phyloP scores from a whole-genome alignment of 2,888 invertebrate species.

The Papilio elwesi region DNA sequence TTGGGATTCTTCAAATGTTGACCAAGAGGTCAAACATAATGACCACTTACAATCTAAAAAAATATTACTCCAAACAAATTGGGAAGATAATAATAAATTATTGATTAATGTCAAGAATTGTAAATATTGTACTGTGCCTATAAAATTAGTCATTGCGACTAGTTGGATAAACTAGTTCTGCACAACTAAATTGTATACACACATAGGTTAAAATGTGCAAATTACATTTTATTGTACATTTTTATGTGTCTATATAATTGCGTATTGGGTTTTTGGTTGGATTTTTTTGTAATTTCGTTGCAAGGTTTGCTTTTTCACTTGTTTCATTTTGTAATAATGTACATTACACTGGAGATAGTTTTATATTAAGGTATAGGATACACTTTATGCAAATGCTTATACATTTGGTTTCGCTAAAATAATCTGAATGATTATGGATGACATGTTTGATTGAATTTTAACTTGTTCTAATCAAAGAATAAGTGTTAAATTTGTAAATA shows the following conservation, averaged over 20 bases:
- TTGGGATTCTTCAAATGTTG: neutral
- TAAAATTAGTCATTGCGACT: conserved; percentile 41
- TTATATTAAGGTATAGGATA: conserved; percentile 18
- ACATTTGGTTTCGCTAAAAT: conserved; percentile 30
- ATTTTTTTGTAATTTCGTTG: conserved; percentile 22
- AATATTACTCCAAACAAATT: neutral
- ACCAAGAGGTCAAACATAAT: too few relatives aligned
- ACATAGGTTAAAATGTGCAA: conserved; percentile 33
- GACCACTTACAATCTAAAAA: too few relatives aligned
- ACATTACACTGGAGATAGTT: conserved; percentile 26
- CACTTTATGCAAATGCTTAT: conserved; percentile 15
- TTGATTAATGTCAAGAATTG: neutral
- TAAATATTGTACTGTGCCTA: conserved; percentile 45
- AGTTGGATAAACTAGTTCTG: conserved; percentile 22
- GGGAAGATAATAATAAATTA: neutral
- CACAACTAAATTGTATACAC: conserved; percentile 51
- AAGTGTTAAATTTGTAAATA: conserved; percentile 40
- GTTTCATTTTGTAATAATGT: conserved; percentile 42
- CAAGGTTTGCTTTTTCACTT: conserved; percentile 20
- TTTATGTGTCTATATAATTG: conserved; percentile 42
- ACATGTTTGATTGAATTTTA: conserved; percentile 34
- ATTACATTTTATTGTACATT: conserved; percentile 33
- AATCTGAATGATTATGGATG: neutral
- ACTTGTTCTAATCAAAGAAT: conserved; percentile 34
- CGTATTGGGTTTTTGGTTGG: conserved; percentile 40